A percentile compares a stretch with the other conserved stretches of the same genome.
Conservation (phyloP, 2,113 vertebrate genomes). For the Tympanuchus pallidicinctus region DNA sequence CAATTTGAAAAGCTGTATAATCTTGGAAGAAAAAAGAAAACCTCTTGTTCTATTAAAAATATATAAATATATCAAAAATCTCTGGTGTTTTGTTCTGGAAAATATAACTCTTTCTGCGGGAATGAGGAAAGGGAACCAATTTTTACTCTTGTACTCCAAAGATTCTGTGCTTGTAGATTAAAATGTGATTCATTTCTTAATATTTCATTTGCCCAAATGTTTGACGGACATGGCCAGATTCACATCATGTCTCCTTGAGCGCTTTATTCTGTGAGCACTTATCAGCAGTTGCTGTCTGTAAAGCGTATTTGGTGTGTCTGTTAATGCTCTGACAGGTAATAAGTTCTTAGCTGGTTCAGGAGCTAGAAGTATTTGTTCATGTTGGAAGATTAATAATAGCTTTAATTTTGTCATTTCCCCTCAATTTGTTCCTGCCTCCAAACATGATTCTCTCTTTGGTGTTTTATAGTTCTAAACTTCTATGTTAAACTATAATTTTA, state of each 20-base stretch:
- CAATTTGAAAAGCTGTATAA: not conserved
- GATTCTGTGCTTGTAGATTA: constrained; percentile 1
- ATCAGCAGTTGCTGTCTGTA: constrained; percentile 52
- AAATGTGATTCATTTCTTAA: constrained; percentile 49
- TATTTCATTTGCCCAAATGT: constrained; percentile 47
- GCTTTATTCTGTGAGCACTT: constrained; percentile 51
- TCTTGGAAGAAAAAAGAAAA: not conserved
- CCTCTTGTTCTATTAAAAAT: not conserved
- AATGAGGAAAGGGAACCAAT: not conserved
- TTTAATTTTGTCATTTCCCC: constrained; percentile 6
- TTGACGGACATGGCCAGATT: constrained; percentile 46
- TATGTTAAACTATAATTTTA: not conserved
- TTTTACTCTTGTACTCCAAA: not conserved
- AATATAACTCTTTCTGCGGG: constrained; percentile 14
- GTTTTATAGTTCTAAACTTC: not conserved
- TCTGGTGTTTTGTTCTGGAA: not conserved
- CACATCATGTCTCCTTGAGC: constrained; percentile 29
- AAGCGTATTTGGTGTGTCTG: constrained; percentile 51
- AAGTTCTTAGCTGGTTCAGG: constrained; percentile 52
- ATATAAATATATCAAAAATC: not conserved
- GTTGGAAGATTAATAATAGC: constrained; percentile 50
- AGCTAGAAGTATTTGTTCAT: constrained; percentile 29
- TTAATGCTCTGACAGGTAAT: constrained; percentile 62
- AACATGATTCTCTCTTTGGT: not conserved
- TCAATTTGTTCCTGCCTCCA: not conserved